A percentile compares a stretch with the other conserved stretches of the same genome.
These are phyloP conservation scores for Pyxicephalus adspersus DNA, from an alignment of 2,113 vertebrate species.

Conservation along the genomic window DNA sequence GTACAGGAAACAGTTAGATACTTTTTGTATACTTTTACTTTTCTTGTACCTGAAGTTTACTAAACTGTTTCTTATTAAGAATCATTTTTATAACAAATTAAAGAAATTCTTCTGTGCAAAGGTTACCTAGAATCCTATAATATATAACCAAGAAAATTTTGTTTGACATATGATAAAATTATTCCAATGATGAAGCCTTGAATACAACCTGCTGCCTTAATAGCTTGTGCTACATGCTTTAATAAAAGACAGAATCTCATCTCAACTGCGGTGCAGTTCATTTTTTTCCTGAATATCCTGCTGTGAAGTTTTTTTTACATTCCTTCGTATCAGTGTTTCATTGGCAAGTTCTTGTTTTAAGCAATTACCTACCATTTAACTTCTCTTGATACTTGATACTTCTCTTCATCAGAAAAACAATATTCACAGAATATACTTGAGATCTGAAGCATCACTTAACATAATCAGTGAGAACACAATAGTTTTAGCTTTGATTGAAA, in stretches of 20 bases:
- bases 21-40: too few species aligned
- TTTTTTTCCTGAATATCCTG: neutral
- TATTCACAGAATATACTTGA: slow-evolving; percentile 43
- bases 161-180: slow-evolving; percentile 6
- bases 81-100: too few species aligned
- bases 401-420: slow-evolving; percentile 38
- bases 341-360: slow-evolving; percentile 43
- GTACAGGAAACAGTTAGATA: too few species aligned
- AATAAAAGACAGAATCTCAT: slow-evolving; percentile 32
- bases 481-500: slow-evolving; percentile 33
- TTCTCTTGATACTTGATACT: too few species aligned
- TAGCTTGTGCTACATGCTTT: slow-evolving; percentile 27
- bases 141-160: slow-evolving; percentile 22
- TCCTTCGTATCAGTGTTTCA: slow-evolving; percentile 29
- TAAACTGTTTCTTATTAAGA: too few species aligned
- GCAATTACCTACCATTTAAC: slow-evolving; percentile 35
- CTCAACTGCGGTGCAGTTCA: slow-evolving; percentile 20
- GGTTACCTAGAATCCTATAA: neutral
- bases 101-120: neutral
- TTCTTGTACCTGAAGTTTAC: too few species aligned
- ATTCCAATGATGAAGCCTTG: slow-evolving; percentile 8
- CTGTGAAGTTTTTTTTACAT: slow-evolving; percentile 38
- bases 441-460: slow-evolving; percentile 41
- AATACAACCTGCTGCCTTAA: slow-evolving; percentile 27
- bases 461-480: slow-evolving; percentile 41